These are phyloP conservation scores for Motacilla tschutschensis DNA, from an alignment of 2,113 vertebrate species.

Conservation along the genomic window DNA sequence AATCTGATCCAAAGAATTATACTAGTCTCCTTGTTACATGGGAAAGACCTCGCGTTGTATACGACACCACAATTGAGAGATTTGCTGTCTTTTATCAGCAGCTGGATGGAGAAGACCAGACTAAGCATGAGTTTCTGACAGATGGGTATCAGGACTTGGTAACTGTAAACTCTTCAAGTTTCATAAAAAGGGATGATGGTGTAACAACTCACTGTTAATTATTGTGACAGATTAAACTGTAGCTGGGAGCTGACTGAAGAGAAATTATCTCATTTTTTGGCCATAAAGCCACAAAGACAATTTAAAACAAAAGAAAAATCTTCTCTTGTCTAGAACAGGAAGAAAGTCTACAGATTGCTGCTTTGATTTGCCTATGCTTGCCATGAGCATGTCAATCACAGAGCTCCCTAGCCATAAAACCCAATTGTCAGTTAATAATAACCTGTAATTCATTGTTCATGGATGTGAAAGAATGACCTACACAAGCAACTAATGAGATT, in stretches of 20 bases:
- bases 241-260: not conserved
- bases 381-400: not conserved
- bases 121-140: constrained; percentile 86
- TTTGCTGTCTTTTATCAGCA: constrained; percentile 88
- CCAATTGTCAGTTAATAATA: not conserved
- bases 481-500: not conserved
- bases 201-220: not conserved
- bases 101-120: constrained; percentile 71
- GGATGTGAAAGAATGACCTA: not conserved
- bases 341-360: not conserved
- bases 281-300: not conserved
- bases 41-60: constrained; percentile 93
- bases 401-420: not conserved
- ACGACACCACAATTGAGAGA: constrained; percentile 88
- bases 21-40: constrained; percentile 92
- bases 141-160: constrained; percentile 98
- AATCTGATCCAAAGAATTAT: constrained; percentile 85
- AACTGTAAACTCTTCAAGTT: constrained; percentile 67
- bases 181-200: not conserved
- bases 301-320: not conserved
- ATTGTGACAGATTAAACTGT: not conserved
- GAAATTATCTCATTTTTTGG: not conserved
- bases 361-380: not conserved
- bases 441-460: not conserved
- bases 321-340: not conserved